These are phyloP conservation scores for Lordiphosa fenestrarum DNA, from an alignment of 2,888 invertebrate species.

Conservation along the genomic window DNA sequence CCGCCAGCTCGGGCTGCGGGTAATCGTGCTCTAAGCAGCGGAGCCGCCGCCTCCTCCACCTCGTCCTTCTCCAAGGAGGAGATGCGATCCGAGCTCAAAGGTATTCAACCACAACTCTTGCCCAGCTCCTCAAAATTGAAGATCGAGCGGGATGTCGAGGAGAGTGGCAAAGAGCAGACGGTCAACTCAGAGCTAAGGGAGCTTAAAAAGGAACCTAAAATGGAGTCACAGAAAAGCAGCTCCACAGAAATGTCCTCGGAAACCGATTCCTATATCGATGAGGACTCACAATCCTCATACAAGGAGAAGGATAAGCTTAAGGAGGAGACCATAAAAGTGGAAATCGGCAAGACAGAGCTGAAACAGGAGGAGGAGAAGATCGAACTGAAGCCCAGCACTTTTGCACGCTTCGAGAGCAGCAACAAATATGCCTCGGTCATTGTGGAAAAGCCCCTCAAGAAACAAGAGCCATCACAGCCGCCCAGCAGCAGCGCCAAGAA, in stretches of 20 bases:
- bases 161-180: conserved; percentile 41
- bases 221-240: conserved; percentile 70
- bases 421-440: conserved; percentile 72
- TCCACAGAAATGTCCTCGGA: conserved; percentile 78
- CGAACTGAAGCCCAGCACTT: conserved; percentile 24
- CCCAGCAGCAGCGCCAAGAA: conserved; percentile 14
- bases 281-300: conserved; percentile 80
- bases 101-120: conserved; percentile 81
- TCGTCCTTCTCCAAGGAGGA: conserved; percentile 77
- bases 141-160: conserved; percentile 42
- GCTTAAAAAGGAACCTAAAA: conserved; percentile 62
- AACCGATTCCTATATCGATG: conserved; percentile 78
- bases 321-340: conserved; percentile 33
- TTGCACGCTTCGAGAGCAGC: conserved; percentile 7
- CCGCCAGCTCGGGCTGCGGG: conserved; percentile 47
- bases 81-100: conserved; percentile 91
- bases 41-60: conserved; percentile 18
- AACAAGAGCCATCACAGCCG: conserved; percentile 25
- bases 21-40: conserved; percentile 55
- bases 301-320: conserved; percentile 47
- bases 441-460: conserved; percentile 66
- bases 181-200: conserved; percentile 51
- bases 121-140: background rate
- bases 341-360: conserved; percentile 46
- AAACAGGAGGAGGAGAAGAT: conserved; percentile 30